These are phyloP conservation scores for Cosmia pyralina DNA, from an alignment of 2,888 invertebrate species.

Conservation along the genomic window DNA sequence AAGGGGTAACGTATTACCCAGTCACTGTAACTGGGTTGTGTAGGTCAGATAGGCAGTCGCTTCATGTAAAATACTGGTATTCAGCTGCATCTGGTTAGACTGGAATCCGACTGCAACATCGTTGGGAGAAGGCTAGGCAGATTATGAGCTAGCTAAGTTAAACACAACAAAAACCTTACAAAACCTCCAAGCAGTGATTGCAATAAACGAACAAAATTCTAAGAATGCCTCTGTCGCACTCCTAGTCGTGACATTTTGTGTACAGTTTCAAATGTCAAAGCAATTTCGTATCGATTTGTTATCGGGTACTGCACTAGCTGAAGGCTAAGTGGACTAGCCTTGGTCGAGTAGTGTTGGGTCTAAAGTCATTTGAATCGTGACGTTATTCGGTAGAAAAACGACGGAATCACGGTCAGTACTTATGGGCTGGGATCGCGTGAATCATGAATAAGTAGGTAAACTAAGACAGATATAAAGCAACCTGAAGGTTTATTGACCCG, in stretches of 20 bases:
- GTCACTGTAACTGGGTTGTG: too few relatives aligned
- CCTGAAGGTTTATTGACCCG: neutral
- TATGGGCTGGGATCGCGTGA: slow-evolving; percentile 21
- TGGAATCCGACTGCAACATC: too few relatives aligned
- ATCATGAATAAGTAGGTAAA: neutral
- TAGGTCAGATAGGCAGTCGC: too few relatives aligned
- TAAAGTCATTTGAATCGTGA: slow-evolving; percentile 51
- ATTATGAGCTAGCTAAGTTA: too few relatives aligned
- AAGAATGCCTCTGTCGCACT: slow-evolving; percentile 57
- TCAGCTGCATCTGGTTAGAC: too few relatives aligned
- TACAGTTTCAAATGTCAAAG: slow-evolving; percentile 61
- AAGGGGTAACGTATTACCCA: too few relatives aligned
- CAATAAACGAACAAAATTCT: slow-evolving; percentile 44
- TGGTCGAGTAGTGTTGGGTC: slow-evolving; percentile 25
- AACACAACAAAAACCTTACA: too few relatives aligned
- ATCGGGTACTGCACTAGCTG: slow-evolving; percentile 50
- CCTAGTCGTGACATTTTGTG: slow-evolving; percentile 60
- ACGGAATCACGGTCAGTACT: neutral
- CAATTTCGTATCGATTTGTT: slow-evolving; percentile 65
- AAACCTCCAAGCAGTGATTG: slow-evolving; percentile 33
- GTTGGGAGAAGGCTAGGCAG: too few relatives aligned
- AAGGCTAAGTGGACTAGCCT: slow-evolving; percentile 58
- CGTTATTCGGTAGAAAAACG: slow-evolving; percentile 26
- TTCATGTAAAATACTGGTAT: too few relatives aligned
- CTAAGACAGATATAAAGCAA: too few relatives aligned